Evolutionary conservation across 2,888 invertebrate species (phyloP), one percentile per base, ranked within the genome.

Genomic region (Aproaerema taeniolella): DNA sequence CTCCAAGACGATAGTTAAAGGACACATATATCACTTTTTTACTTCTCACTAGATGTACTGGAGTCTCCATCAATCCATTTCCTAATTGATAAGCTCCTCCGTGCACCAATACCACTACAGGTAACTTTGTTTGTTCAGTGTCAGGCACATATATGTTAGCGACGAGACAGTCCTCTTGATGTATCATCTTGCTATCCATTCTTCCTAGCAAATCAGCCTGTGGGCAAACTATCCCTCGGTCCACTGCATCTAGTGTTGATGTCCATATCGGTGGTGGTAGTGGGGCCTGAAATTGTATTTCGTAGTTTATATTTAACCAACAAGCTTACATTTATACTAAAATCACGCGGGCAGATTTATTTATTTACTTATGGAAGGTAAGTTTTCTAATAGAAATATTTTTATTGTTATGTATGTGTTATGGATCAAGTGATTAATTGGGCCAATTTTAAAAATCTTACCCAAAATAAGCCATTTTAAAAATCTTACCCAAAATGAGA

Each of bases 111-210:
- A 67, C 55, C 1, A 65, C 25, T 0, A 67, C 67, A 8, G 65
- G 49, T 0, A 56, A 49, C 7, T 64, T 55, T 1, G 28, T 53
- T 37, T 55, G 43, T 25, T 53, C 34, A 2, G 70, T 74, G 32
- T 67, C 53, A 0, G 75, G 71, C 0, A 69, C 65, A 31, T 58
- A 76, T 1, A 81, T 55, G 44, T 67, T 78, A 1, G 72, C 58
- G 5, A 70, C 52, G 0, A 82, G 58, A 39, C 82, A 82, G 25
- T 76, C 63, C 38, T 79, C 76, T 25, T n/a, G n/a, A n/a, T 57
- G 30, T 3, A 37, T 30, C 5, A 20, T 20, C 7, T 30, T 37
- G 9, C 2, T 5, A 13, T 5, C 13, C 1, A 4, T 1, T 9
- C 5, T 3, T n/a, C n/a, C n/a, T n/a, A n/a, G n/a, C 2, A 32